These are phyloP conservation scores for Recurvirostra avosetta DNA, from an alignment of 2,113 vertebrate genomes.

Conservation along the genomic window DNA sequence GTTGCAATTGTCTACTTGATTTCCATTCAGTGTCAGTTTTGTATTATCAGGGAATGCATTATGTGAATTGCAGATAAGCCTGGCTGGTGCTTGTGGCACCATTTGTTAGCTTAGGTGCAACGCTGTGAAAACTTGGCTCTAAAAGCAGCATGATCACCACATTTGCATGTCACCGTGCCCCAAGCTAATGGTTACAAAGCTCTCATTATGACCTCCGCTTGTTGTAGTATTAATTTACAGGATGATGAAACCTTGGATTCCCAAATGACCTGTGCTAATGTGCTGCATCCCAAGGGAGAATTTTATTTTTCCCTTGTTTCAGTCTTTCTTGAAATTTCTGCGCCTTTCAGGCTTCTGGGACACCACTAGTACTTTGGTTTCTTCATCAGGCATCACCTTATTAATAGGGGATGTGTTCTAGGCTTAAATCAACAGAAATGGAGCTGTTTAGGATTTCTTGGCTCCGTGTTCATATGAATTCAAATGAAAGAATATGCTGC, in stretches of 20 bases:
- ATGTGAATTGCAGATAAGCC: neutral
- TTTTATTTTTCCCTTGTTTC: neutral
- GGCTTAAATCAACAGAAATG: neutral
- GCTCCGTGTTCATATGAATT: neutral
- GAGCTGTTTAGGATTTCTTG: neutral
- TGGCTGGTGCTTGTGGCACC: neutral
- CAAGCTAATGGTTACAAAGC: neutral
- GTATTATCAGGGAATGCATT: neutral
- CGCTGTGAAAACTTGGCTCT: neutral
- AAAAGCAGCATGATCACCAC: neutral
- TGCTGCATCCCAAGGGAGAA: neutral
- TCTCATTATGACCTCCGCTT: neutral
- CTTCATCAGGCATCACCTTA: neutral
- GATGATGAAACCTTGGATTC: neutral
- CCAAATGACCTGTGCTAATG: neutral
- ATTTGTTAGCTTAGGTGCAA: neutral
- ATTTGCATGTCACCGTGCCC: neutral
- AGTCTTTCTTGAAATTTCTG: neutral
- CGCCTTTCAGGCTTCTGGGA: neutral
- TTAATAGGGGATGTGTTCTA: neutral
- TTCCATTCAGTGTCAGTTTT: neutral
- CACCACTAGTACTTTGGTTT: neutral
- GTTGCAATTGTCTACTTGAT: neutral
- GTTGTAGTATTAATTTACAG: neutral
- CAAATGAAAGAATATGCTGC: neutral